Percentiles rank a stretch among this genome's conserved stretches.
These are phyloP conservation scores for Thereva nobilitata DNA, from an alignment of 2,888 invertebrate genomes.

Conservation along the genomic window DNA sequence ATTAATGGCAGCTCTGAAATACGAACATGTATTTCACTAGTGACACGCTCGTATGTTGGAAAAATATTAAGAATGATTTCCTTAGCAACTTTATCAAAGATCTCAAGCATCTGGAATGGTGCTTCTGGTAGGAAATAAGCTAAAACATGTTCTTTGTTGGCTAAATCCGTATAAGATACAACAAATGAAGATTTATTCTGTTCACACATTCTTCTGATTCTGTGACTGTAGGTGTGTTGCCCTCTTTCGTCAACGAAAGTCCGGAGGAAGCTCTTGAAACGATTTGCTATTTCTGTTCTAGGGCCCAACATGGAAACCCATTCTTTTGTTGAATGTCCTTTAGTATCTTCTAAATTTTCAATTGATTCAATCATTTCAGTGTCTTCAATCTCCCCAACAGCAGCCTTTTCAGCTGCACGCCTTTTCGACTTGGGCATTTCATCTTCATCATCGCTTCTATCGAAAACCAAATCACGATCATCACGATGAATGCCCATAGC, in stretches of 20 bases:
- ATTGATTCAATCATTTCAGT: conserved; percentile 92
- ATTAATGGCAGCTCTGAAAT: conserved; percentile 94
- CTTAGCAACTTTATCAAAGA: conserved; percentile 94
- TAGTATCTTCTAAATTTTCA: conserved; percentile 96
- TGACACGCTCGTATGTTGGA: conserved; percentile 94
- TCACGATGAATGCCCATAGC: conserved; percentile 76
- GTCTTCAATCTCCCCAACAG: conserved; percentile 76
- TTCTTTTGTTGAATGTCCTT: conserved; percentile 91
- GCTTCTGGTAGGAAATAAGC: conserved; percentile 98
- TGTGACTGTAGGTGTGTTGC: conserved; percentile 87
- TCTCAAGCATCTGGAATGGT: conserved; percentile 94
- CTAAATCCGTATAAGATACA: conserved; percentile 90
- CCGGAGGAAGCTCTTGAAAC: conserved; percentile 89
- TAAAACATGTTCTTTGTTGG: conserved; percentile 86
- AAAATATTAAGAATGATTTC: conserved; percentile 91
- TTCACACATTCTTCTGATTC: conserved; percentile 94
- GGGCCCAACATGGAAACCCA: conserved; percentile 98
- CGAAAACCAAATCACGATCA: conserved; percentile 87
- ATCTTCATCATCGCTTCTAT: conserved; percentile 80
- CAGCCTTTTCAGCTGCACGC: conserved; percentile 85
- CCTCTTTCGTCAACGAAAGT: conserved; percentile 87
- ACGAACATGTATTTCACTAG: conserved; percentile 90
- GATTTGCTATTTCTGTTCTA: conserved; percentile 92
- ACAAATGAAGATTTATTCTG: conserved; percentile 86
- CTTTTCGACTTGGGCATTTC: conserved; percentile 70